A percentile compares a stretch with the other conserved stretches of the same genome.
Conservation (phyloP, 2,888 invertebrate genomes). For the Campoplex capitator region DNA sequence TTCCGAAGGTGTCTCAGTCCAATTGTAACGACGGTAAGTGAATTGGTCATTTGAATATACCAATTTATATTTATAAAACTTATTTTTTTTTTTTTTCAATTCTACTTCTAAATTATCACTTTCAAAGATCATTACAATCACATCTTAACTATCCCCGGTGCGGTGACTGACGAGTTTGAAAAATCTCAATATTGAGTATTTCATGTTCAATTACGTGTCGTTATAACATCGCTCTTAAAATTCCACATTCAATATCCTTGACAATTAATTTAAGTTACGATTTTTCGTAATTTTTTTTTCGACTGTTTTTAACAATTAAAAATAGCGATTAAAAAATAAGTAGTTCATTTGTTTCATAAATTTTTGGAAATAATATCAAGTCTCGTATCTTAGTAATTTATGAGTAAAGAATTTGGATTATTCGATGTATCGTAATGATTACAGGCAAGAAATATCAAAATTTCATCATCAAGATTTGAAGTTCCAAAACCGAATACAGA, state of each 20-base stretch:
- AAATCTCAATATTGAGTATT: background rate
- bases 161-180: background rate
- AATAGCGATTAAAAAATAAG: background rate
- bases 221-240: background rate
- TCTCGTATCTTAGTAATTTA: no score
- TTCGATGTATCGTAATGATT: background rate
- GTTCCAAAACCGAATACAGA: background rate
- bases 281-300: background rate
- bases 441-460: slow-evolving; percentile 60
- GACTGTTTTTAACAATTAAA: background rate
- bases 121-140: background rate
- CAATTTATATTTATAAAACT: no score
- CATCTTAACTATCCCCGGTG: background rate
- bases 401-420: background rate
- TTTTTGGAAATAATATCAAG: background rate
- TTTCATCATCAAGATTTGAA: slow-evolving; percentile 9
- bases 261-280: background rate
- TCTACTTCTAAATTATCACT: background rate
- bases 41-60: background rate
- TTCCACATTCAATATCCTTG: background rate
- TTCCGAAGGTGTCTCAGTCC: slow-evolving; percentile 61
- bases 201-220: background rate
- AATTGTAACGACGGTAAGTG: slow-evolving; percentile 66
- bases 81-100: background rate
- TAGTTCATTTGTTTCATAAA: background rate